A percentile compares a stretch with the other conserved stretches of the same genome.
Conservation (phyloP, 1,140 invertebrate species). For the Drosophila parabipectinata region DNA sequence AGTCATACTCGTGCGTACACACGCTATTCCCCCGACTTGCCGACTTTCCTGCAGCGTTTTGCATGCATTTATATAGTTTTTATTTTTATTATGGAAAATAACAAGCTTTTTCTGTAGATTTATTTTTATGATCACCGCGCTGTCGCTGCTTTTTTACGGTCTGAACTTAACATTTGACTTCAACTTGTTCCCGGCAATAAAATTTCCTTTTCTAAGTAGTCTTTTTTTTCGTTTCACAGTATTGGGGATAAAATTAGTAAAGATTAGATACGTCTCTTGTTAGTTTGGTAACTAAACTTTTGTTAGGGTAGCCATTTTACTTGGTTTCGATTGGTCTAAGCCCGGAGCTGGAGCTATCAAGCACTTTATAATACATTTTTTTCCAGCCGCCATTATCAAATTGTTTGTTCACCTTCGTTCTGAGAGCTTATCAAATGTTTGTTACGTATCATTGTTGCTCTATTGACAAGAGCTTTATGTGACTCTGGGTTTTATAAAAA, state of each 20-base stretch:
- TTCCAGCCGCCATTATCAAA: slow-evolving; percentile 26
- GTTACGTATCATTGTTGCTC: slow-evolving; percentile 10
- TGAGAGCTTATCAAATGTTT: slow-evolving; percentile 40
- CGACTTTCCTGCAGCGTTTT: slow-evolving; percentile 29
- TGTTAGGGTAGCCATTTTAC: slow-evolving; percentile 51
- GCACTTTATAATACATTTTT: neutral
- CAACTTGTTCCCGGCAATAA: slow-evolving; percentile 47
- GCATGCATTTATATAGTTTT: slow-evolving; percentile 72
- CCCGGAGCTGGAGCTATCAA: neutral
- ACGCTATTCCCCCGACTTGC: neutral
- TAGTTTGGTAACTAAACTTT: slow-evolving; percentile 42
- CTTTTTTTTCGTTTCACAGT: slow-evolving; percentile 10
- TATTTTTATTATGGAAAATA: slow-evolving; percentile 78
- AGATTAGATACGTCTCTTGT: slow-evolving; percentile 40
- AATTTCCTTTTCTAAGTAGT: slow-evolving; percentile 30
- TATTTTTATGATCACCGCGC: slow-evolving; percentile 58
- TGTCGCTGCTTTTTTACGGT: slow-evolving; percentile 45
- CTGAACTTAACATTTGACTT: slow-evolving; percentile 58
- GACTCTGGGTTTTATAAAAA: neutral
- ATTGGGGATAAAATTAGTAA: slow-evolving; percentile 44
- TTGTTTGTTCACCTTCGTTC: slow-evolving; percentile 8
- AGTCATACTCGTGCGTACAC: slow-evolving; percentile 34
- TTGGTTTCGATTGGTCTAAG: neutral
- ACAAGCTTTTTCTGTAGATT: slow-evolving; percentile 74
- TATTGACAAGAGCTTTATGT: neutral